Conservation (phyloP, 2,888 invertebrate genomes). For the Cataglyphis altisquamis region DNA sequence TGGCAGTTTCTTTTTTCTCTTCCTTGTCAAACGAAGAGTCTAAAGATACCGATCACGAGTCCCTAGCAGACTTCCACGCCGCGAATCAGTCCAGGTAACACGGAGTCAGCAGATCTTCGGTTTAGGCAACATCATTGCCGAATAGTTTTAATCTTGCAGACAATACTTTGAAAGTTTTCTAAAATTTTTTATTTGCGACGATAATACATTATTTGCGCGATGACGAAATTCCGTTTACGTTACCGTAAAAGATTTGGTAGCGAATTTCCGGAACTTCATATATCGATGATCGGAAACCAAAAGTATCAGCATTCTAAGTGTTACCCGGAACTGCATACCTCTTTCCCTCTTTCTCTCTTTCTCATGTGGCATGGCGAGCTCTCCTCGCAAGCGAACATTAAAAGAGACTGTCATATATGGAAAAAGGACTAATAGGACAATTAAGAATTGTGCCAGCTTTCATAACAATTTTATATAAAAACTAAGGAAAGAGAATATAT, state of each 20-base stretch:
- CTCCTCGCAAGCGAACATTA: constrained; percentile 81
- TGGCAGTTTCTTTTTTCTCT: constrained; percentile 67
- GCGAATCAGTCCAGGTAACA: constrained; percentile 85
- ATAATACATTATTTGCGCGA: not conserved
- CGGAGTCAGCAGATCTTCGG: constrained; percentile 85
- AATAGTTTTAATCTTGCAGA: constrained; percentile 14
- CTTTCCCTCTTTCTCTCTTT: constrained; percentile 79
- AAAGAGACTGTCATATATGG: constrained; percentile 63
- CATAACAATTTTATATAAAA: constrained; percentile 73
- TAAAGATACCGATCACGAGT: constrained; percentile 68
- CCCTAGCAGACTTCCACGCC: constrained; percentile 79
- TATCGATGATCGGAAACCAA: constrained; percentile 74
- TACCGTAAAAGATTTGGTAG: constrained; percentile 10
- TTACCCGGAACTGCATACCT: constrained; percentile 86
- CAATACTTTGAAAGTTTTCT: not conserved
- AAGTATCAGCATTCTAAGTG: constrained; percentile 85
- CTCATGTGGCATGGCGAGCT: constrained; percentile 80
- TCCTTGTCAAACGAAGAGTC: constrained; percentile 43
- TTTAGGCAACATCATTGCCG: constrained; percentile 62
- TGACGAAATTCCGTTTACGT: constrained; percentile 66
- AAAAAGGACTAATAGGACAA: constrained; percentile 50
- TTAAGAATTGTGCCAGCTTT: constrained; percentile 73
- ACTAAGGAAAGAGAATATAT: constrained; percentile 7
- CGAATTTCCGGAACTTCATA: constrained; percentile 70
- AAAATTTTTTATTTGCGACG: not conserved